These are phyloP conservation scores for Casuarius casuarius DNA, from an alignment of 2,113 vertebrate genomes.

Conservation along the genomic window DNA sequence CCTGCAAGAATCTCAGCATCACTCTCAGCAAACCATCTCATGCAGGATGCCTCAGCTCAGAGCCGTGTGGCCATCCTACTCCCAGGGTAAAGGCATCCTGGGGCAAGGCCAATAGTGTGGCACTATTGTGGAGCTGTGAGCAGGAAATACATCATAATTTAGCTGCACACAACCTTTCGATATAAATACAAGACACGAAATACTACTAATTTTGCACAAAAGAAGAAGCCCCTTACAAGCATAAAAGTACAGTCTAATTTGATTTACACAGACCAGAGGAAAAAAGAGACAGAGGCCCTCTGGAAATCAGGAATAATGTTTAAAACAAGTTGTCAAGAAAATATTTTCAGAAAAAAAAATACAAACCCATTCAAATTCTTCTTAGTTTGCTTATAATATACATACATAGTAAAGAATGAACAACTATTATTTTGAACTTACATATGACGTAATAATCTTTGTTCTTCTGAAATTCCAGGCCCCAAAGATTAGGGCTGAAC, in stretches of 20 bases:
- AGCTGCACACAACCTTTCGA: not conserved
- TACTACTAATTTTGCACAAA: fast-evolving
- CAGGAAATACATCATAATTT: fast-evolving
- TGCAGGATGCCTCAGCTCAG: not conserved
- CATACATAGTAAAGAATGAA: conserved; percentile 12
- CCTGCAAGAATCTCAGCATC: not conserved
- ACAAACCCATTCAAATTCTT: conserved; percentile 61
- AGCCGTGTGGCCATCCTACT: not conserved
- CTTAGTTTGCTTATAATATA: conserved; percentile 24
- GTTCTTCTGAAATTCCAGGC: conserved; percentile 96
- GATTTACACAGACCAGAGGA: not conserved
- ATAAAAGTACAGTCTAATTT: not conserved
- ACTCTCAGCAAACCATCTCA: not conserved
- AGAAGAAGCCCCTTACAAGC: not conserved
- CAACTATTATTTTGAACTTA: conserved; percentile 80
- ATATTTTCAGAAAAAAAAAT: conserved; percentile 42
- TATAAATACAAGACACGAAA: not conserved
- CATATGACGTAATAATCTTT: conserved; percentile 99
- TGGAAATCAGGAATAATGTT: not conserved
- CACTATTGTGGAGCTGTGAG: not conserved
- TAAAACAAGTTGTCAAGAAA: conserved; percentile 34
- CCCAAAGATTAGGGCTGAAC: conserved; percentile 99
- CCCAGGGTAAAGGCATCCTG: fast-evolving
- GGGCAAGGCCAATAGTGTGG: not conserved
- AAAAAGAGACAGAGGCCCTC: not conserved